phyloP scores from a whole-genome alignment of 2,113 vertebrate species.

The Puma concolor region DNA sequence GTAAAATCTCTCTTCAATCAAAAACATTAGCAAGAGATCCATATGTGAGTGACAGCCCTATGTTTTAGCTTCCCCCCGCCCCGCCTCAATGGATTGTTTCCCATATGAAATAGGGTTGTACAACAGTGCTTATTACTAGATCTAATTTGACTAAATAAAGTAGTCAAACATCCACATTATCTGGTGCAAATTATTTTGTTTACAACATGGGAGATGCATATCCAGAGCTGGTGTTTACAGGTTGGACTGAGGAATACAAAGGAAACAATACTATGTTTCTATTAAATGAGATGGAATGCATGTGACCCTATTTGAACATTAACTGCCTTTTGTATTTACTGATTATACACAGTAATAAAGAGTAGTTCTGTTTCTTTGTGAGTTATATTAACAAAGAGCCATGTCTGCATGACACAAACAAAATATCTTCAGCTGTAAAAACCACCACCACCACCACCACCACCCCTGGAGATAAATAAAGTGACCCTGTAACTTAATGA shows the following conservation, averaged over 20 bases:
- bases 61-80: not conserved
- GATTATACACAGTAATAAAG: conserved; percentile 15
- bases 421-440: conserved; percentile 46
- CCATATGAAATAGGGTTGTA: not conserved
- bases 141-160: conserved; percentile 10
- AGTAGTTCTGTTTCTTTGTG: conserved; percentile 19
- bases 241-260: conserved; percentile 54
- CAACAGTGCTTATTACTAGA: conserved; percentile 42
- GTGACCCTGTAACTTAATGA: conserved; percentile 22
- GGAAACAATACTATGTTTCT: conserved; percentile 9
- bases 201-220: not conserved
- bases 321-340: conserved; percentile 55
- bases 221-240: not conserved
- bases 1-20: not conserved
- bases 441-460: not conserved
- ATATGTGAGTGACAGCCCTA: not conserved
- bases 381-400: conserved; percentile 32
- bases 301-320: conserved; percentile 28
- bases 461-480: not conserved
- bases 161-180: conserved; percentile 48
- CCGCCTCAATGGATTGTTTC: not conserved
- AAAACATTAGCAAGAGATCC: not conserved
- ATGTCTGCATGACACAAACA: not conserved
- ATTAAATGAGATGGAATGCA: conserved; percentile 34
- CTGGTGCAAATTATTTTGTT: conserved; percentile 19